These are phyloP conservation scores for Lithobates pipiens DNA, from an alignment of 2,797 vertebrate genomes.

Conservation along the genomic window DNA sequence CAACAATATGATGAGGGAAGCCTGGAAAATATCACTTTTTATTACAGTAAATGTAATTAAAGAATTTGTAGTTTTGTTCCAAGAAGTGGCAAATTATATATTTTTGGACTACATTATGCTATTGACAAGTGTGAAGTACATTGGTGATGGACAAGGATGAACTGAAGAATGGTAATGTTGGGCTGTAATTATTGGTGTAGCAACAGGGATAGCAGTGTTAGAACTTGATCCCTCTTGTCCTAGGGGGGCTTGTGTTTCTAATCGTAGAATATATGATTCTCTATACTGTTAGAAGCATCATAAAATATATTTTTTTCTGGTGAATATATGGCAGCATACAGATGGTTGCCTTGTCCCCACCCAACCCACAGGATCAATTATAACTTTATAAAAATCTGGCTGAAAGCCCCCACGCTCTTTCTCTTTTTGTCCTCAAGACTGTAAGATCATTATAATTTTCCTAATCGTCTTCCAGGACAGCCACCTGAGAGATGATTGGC, in stretches of 20 bases:
- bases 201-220: not conserved
- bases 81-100: constrained; percentile 6
- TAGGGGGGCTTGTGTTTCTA: not conserved
- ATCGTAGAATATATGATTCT: not conserved
- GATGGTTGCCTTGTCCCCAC: too few species aligned
- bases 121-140: not conserved
- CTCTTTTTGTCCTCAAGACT: too few species aligned
- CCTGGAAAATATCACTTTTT: constrained; percentile 34
- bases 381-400: too few species aligned
- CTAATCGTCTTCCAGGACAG: too few species aligned
- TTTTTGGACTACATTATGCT: not conserved
- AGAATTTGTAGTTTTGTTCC: constrained; percentile 3
- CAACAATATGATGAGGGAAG: constrained; percentile 13
- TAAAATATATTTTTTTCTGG: too few species aligned
- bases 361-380: too few species aligned
- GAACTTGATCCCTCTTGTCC: not conserved
- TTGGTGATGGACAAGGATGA: not conserved
- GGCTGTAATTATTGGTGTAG: not conserved
- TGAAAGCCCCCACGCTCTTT: too few species aligned
- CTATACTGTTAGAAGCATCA: too few species aligned
- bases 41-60: constrained; percentile 31
- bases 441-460: too few species aligned
- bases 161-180: not conserved
- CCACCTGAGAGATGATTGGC: too few species aligned
- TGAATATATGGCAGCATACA: too few species aligned